Base-by-base conservation (phyloP, 2,797 vertebrate genomes). In the Hoplostethus atlanticus region DNA sequence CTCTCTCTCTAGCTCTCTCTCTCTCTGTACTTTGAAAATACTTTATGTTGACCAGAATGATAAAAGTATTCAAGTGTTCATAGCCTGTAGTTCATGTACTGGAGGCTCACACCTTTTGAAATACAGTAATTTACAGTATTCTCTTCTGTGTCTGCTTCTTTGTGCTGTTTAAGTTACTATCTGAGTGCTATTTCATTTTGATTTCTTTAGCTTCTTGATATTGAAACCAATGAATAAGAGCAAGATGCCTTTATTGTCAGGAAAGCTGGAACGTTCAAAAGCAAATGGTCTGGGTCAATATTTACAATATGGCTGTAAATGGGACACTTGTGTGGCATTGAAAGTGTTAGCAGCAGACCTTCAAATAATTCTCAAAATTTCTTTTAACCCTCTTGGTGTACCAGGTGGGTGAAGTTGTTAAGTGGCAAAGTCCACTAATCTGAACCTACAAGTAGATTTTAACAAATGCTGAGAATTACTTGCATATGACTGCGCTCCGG, bases 261-360 rank as follows among this genome's bases (percentile, higher is more conserved):
- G 47, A 71, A 48, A 57, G 44, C 9, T n/a, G 40, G 28, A 48
- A 17, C 53, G 40, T 67, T 54, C 16, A 46, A 54, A 76, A 64
- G 75, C 60, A 71, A 66, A 73, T 61, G 63, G 71, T 56, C 3
- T 54, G 69, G 21, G 71, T 89, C 79, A 89, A 84, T 90, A 85
- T 92, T 91, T 90, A 84, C 81, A 79, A 28, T 71, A 12, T 53
- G 38, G 76, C 63, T 80, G 71, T 88, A 73, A 88, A 87, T 47
- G 21, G 10, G 36, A n/a, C n/a, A 63, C 25, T 34, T 58, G 7
- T 68, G 31, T 64, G 60, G 48, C 51, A 63, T 5, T 6, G 31
- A 31, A 50, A 0, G 17, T 63, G 79, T 79, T 67, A 48, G 71
- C 11, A 60, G 28, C 31, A 73, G 59, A 55, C 4, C 12, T 42